Conservation (phyloP, 2,888 invertebrate species). For the Morpho helenor region DNA sequence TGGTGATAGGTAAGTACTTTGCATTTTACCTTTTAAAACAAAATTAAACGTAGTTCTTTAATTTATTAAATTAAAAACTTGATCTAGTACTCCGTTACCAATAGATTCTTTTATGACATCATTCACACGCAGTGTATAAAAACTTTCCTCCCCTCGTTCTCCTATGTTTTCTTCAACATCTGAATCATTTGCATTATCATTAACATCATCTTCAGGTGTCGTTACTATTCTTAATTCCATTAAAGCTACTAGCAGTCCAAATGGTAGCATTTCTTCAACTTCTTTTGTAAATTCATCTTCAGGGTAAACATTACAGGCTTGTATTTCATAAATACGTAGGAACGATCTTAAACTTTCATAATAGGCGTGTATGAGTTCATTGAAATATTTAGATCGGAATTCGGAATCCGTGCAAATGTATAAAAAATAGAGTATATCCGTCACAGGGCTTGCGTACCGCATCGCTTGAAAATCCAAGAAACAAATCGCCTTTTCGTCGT, state of each 20-base stretch:
- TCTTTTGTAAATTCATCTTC: slow-evolving; percentile 46
- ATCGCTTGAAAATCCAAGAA: slow-evolving; percentile 65
- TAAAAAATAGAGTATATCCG: slow-evolving; percentile 55
- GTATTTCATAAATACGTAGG: slow-evolving; percentile 43
- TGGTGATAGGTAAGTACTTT: slow-evolving; percentile 55
- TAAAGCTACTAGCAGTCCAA: slow-evolving; percentile 54
- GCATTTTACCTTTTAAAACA: neutral
- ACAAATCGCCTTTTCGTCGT: slow-evolving; percentile 42
- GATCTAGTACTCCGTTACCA: slow-evolving; percentile 48
- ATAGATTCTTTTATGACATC: slow-evolving; percentile 53
- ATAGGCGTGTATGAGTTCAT: slow-evolving; percentile 44
- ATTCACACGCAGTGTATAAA: slow-evolving; percentile 48
- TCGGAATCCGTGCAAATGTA: slow-evolving; percentile 54
- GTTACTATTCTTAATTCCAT: slow-evolving; percentile 50
- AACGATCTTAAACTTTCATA: slow-evolving; percentile 47
- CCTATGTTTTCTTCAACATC: slow-evolving; percentile 25
- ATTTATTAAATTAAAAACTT: slow-evolving; percentile 29
- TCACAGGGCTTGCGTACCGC: slow-evolving; percentile 56
- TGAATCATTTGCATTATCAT: neutral
- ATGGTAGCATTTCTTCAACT: slow-evolving; percentile 43
- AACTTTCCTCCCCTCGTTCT: slow-evolving; percentile 24
- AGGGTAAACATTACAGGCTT: slow-evolving; percentile 43
- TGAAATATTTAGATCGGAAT: slow-evolving; percentile 51
- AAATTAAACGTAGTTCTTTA: neutral
- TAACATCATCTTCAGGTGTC: slow-evolving; percentile 15